Conservation (phyloP, 2,113 vertebrate species). For the Otocyon megalotis region DNA sequence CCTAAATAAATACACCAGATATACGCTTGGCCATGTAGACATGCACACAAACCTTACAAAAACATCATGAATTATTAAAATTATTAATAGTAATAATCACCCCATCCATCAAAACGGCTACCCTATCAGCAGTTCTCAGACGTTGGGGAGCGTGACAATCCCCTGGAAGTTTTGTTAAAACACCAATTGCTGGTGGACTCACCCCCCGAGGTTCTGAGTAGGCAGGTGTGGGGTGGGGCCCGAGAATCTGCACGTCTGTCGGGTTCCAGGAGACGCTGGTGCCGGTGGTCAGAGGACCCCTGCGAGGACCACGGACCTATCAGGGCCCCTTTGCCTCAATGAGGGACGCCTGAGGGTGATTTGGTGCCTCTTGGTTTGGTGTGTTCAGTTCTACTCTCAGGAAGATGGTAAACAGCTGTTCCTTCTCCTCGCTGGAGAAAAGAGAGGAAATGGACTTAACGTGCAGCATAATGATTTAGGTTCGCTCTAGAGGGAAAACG, state of each 20-base stretch:
- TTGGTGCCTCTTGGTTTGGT: background rate
- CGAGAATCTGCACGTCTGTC: background rate
- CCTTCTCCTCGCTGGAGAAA: conserved; percentile 34
- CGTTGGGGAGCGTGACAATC: background rate
- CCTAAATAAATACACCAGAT: background rate
- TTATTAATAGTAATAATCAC: background rate
- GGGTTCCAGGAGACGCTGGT: background rate
- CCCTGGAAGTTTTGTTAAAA: background rate
- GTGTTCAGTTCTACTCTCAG: background rate
- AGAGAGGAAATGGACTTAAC: conserved; percentile 74
- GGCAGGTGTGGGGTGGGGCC: background rate
- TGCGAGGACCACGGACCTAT: background rate
- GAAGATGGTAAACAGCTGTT: conserved; percentile 67
- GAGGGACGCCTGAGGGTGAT: background rate
- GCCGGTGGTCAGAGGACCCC: too few relatives aligned
- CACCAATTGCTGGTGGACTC: background rate
- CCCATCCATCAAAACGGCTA: background rate
- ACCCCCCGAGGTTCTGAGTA: background rate
- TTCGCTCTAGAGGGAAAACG: conserved; percentile 34
- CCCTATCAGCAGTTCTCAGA: background rate
- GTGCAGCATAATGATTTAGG: conserved; percentile 55
- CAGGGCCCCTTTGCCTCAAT: background rate
- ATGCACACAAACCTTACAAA: background rate
- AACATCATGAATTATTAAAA: background rate
- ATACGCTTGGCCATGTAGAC: background rate